Percentiles rank a stretch among this genome's conserved stretches.
These are phyloP conservation scores for Asarcornis scutulata DNA, from an alignment of 2,113 vertebrate genomes.

Conservation along the genomic window DNA sequence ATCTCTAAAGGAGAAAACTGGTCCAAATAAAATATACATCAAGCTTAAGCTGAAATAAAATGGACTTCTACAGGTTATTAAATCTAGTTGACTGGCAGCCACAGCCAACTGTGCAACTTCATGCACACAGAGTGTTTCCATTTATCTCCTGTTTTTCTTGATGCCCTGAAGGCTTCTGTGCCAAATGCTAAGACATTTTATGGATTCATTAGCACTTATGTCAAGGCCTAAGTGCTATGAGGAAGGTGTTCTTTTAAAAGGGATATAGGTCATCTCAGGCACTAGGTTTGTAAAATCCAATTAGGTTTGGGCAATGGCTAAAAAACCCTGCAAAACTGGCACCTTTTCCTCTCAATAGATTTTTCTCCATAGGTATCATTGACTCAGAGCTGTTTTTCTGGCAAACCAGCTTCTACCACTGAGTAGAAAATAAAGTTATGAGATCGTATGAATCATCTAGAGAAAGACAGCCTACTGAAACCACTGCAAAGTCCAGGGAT, in stretches of 20 bases:
- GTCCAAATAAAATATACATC: neutral
- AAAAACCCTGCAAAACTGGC: neutral
- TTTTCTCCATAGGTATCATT: neutral
- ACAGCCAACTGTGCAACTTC: neutral
- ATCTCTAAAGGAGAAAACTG: neutral
- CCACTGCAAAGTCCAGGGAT: neutral
- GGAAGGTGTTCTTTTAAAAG: neutral
- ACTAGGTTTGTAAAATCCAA: neutral
- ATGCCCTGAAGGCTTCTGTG: neutral
- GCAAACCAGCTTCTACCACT: neutral
- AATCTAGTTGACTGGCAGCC: neutral
- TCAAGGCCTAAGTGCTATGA: neutral
- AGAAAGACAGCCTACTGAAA: neutral
- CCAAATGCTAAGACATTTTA: neutral
- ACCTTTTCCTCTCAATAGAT: neutral
- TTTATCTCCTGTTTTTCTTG: slow-evolving; percentile 8
- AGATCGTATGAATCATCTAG: neutral
- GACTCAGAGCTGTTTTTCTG: neutral
- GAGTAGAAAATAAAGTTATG: neutral
- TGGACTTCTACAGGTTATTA: neutral
- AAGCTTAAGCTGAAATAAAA: neutral
- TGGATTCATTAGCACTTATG: neutral
- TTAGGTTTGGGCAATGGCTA: neutral
- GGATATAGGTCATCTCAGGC: neutral
- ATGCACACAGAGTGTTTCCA: neutral